Conservation (phyloP, 1,140 invertebrate genomes). For the Hormaphis cornu region DNA sequence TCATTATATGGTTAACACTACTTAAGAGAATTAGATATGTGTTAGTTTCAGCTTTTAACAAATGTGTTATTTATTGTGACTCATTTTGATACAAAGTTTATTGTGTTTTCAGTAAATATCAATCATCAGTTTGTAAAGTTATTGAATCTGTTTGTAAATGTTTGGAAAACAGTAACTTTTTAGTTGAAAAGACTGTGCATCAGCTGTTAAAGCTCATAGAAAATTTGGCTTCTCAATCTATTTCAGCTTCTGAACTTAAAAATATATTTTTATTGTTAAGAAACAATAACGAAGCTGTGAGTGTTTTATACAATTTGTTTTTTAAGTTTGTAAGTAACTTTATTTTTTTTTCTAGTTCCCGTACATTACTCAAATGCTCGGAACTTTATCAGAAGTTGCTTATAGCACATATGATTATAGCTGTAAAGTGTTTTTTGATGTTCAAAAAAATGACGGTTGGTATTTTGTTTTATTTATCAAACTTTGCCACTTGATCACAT, state of each 20-base stretch:
- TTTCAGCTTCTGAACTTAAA: conserved; percentile 50
- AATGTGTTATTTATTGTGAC: background rate
- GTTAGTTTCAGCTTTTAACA: background rate
- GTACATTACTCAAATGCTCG: conserved; percentile 43
- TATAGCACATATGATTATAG: conserved; percentile 42
- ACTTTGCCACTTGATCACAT: too few species aligned
- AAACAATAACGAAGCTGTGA: conserved; percentile 38
- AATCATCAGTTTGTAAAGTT: conserved; percentile 42
- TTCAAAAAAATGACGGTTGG: conserved; percentile 44
- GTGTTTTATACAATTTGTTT: conserved; percentile 15
- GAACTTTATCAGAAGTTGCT: conserved; percentile 45
- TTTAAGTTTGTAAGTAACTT: background rate
- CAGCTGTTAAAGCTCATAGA: conserved; percentile 51
- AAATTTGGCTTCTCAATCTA: conserved; percentile 49
- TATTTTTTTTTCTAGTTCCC: conserved; percentile 41
- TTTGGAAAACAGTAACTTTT: conserved; percentile 21
- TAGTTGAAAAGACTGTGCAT: conserved; percentile 41
- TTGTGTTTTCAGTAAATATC: conserved; percentile 42
- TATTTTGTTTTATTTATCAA: background rate
- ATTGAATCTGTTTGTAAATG: conserved; percentile 43
- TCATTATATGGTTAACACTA: too few species aligned
- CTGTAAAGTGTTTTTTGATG: conserved; percentile 48
- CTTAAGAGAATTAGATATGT: too few species aligned
- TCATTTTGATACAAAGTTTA: conserved; percentile 4
- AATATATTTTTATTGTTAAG: conserved; percentile 45